Conservation (phyloP, 1,140 invertebrate species). For the Ostrea denselamellosa region DNA sequence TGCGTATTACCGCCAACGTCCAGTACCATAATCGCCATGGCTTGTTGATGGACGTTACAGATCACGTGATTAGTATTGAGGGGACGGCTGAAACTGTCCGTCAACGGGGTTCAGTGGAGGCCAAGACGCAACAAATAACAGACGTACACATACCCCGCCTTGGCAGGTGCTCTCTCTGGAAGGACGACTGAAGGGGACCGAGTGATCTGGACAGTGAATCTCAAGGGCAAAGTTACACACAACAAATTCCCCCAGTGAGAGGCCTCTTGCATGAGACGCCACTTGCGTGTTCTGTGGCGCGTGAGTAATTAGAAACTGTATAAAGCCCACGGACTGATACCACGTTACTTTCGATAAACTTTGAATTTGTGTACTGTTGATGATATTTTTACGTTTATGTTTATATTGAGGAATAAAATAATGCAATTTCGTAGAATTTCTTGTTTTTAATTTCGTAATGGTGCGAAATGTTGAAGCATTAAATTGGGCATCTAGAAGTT, state of each 20-base stretch:
- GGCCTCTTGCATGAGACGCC: no score
- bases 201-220: background rate
- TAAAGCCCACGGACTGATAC: background rate
- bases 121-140: conserved; percentile 59
- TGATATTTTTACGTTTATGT: background rate
- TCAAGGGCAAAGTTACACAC: background rate
- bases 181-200: conserved; percentile 43
- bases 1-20: conserved; percentile 84
- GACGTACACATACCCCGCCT: conserved; percentile 61
- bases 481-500: no score
- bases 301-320: no score
- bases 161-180: conserved; percentile 65
- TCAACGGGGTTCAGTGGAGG: conserved; percentile 55
- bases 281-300: background rate
- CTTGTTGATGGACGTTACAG: conserved; percentile 67
- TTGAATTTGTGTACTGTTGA: background rate
- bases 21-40: conserved; percentile 84
- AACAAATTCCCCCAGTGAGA: background rate
- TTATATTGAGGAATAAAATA: background rate
- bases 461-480: no score
- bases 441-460: no score
- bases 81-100: conserved; percentile 67
- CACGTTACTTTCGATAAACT: background rate
- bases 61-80: conserved; percentile 62
- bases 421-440: no score